These are phyloP conservation scores for Tetragonula clypearis DNA, from an alignment of 1,140 invertebrate genomes.

Conservation along the genomic window DNA sequence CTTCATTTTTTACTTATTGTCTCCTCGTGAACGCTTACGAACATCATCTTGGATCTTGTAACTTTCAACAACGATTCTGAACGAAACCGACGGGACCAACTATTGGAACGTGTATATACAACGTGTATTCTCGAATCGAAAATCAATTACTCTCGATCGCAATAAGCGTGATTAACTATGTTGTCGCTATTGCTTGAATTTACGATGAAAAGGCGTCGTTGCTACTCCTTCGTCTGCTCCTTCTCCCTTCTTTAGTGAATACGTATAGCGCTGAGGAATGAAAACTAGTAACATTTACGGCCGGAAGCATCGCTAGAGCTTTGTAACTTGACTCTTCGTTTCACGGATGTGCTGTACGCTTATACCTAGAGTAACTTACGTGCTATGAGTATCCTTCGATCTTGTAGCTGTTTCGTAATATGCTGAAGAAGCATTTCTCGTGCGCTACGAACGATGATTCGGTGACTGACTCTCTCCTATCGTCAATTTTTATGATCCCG, in stretches of 20 bases:
- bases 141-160: neutral
- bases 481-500: neutral
- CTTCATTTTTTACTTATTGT: neutral
- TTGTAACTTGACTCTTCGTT: conserved; percentile 60
- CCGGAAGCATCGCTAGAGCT: conserved; percentile 64
- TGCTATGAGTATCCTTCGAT: conserved; percentile 61
- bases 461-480: conserved; percentile 10
- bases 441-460: conserved; percentile 36
- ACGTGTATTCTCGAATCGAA: neutral
- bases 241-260: neutral
- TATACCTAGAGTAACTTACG: conserved; percentile 66
- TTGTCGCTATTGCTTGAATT: conserved; percentile 53
- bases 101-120: neutral
- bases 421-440: conserved; percentile 50
- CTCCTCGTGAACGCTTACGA: neutral
- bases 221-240: neutral
- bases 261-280: conserved; percentile 38
- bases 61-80: neutral
- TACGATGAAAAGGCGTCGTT: conserved; percentile 14
- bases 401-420: conserved; percentile 35
- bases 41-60: too few relatives aligned
- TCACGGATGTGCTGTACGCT: conserved; percentile 71
- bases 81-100: neutral
- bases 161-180: conserved; percentile 34
- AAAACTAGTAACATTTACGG: conserved; percentile 63